Percentiles rank a stretch among this genome's conserved stretches.
Conservation (phyloP, 2,113 vertebrate species). For the Glaucidium brasilianum region DNA sequence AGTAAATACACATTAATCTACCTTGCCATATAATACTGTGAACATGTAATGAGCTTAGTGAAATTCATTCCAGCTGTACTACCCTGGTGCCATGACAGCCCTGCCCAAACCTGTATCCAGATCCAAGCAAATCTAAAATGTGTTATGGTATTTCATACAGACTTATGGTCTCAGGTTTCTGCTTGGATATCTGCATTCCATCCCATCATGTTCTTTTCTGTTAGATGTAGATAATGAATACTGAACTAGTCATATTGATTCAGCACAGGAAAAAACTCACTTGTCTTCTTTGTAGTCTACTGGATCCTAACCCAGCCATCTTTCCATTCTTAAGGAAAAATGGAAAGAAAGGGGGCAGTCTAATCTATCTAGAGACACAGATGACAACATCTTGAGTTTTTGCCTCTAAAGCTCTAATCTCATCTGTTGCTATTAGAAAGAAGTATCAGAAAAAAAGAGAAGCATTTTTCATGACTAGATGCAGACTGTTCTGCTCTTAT, state of each 20-base stretch:
- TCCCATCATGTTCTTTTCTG: background rate
- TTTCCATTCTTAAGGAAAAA: background rate
- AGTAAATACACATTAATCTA: background rate
- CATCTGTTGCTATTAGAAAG: background rate
- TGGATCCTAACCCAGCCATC: background rate
- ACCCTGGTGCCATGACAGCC: background rate
- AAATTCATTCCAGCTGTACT: background rate
- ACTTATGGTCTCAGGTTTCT: background rate
- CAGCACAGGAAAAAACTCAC: background rate
- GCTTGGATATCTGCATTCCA: background rate
- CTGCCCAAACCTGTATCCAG: background rate
- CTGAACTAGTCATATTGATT: background rate
- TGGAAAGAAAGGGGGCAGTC: background rate
- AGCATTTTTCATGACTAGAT: background rate
- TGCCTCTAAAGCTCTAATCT: background rate
- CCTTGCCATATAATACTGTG: background rate
- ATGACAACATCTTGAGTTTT: background rate
- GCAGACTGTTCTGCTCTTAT: background rate
- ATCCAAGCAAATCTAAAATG: background rate
- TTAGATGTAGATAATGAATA: background rate
- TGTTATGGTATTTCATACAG: background rate
- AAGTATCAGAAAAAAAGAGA: background rate
- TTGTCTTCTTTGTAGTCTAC: background rate
- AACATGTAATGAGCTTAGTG: rapidly evolving
- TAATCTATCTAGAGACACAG: background rate